These are phyloP conservation scores for Litoditis marina DNA, from an alignment of 2,888 invertebrate genomes.

Conservation along the genomic window DNA sequence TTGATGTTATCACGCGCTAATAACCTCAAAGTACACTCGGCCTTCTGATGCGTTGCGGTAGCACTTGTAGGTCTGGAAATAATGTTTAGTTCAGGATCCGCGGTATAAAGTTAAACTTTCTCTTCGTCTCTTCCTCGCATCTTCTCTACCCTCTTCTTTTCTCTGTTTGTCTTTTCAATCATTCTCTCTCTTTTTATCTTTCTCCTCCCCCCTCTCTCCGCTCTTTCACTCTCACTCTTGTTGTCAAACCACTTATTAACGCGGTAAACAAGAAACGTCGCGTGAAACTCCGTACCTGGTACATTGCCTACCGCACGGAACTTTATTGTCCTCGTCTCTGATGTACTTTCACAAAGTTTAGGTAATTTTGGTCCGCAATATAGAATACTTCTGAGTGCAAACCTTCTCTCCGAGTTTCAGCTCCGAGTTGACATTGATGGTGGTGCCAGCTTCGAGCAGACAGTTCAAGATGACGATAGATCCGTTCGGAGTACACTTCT, in stretches of 20 bases:
- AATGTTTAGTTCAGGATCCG: not conserved
- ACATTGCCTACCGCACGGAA: too few species aligned
- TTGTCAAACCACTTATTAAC: too few species aligned
- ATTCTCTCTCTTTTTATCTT: too few species aligned
- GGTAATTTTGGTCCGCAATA: not conserved
- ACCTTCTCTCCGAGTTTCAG: conserved; percentile 42
- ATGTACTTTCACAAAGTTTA: not conserved
- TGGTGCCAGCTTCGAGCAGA: conserved; percentile 43
- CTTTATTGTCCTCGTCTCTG: too few species aligned
- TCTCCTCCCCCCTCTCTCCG: too few species aligned
- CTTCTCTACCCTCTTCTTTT: too few species aligned
- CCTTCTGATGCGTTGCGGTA: conserved; percentile 34
- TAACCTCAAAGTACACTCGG: conserved; percentile 37
- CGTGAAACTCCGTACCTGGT: too few species aligned
- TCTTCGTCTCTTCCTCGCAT: too few species aligned
- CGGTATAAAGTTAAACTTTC: too few species aligned
- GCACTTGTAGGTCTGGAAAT: conserved; percentile 37
- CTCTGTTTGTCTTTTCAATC: too few species aligned
- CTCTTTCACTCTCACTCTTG: too few species aligned
- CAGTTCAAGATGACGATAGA: conserved; percentile 45
- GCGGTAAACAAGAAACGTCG: too few species aligned
- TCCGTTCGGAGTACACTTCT: conserved; percentile 47
- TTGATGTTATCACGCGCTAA: conserved; percentile 28
- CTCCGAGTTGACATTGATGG: conserved; percentile 39
- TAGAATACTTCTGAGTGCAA: not conserved